Evolutionary conservation across 2,797 vertebrate genomes (phyloP).

Genomic region (Xyrichtys novacula): DNA sequence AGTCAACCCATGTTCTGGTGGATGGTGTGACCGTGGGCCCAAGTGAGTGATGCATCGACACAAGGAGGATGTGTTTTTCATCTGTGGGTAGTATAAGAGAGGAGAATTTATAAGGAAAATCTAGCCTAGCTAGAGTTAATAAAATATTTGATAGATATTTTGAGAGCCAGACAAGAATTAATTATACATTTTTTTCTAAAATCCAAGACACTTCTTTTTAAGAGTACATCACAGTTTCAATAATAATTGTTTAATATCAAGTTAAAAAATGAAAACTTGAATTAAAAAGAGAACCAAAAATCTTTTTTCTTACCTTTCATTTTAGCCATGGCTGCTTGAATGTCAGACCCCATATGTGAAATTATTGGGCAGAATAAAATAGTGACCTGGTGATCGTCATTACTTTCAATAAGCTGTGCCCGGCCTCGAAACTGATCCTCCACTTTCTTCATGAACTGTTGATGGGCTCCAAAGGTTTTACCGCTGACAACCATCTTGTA

Average conservation of each 20-base stretch:
- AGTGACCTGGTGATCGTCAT: background rate
- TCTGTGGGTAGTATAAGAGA: constrained; percentile 37
- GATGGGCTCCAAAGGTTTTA: constrained; percentile 20
- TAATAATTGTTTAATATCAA: no score
- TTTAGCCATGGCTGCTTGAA: constrained; percentile 10
- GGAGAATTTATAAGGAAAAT: background rate
- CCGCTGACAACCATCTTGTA: constrained; percentile 36
- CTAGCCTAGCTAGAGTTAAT: background rate
- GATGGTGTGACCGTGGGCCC: accelerated
- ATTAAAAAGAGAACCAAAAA: no score
- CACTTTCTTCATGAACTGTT: constrained; percentile 20
- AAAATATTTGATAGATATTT: background rate
- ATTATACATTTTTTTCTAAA: background rate
- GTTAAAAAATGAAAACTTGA: no score
- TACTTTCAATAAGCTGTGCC: accelerated
- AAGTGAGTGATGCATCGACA: constrained; percentile 67
- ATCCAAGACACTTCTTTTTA: background rate
- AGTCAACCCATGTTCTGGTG: background rate
- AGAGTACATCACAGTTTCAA: no score
- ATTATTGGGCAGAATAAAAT: constrained; percentile 69
- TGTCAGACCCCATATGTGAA: constrained; percentile 47
- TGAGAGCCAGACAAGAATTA: background rate
- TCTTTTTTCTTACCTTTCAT: constrained; percentile 44
- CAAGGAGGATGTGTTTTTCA: constrained; percentile 60
- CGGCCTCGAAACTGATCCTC: accelerated